These are phyloP conservation scores for Aquatica leii DNA, from an alignment of 2,888 invertebrate genomes.

Conservation along the genomic window DNA sequence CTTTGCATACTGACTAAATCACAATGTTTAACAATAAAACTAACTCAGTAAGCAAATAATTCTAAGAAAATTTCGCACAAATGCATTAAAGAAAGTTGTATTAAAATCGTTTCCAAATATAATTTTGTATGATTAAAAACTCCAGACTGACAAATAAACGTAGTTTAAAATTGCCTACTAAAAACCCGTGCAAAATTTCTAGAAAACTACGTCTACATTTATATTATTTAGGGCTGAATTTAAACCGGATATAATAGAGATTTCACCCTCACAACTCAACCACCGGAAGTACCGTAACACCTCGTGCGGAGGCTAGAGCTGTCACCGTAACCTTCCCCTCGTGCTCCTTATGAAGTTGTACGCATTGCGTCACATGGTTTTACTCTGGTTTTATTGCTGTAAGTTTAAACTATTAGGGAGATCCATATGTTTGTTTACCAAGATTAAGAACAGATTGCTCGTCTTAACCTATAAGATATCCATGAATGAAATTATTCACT, in stretches of 20 bases:
- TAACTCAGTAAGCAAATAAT: too few relatives aligned
- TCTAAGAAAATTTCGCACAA: too few relatives aligned
- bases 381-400: constrained; percentile 21
- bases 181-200: constrained; percentile 30
- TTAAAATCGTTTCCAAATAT: background rate
- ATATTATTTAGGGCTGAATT: constrained; percentile 45
- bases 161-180: too few relatives aligned
- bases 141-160: too few relatives aligned
- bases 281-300: constrained; percentile 55
- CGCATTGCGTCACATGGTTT: constrained; percentile 33
- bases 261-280: constrained; percentile 57
- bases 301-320: constrained; percentile 52
- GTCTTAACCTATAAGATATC: constrained; percentile 5
- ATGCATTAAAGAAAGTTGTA: background rate
- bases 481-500: constrained; percentile 16
- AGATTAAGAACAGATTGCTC: constrained; percentile 18
- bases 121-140: too few relatives aligned
- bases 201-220: constrained; percentile 9
- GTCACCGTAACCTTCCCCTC: constrained; percentile 36
- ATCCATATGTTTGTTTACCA: constrained; percentile 19
- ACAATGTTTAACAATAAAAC: too few relatives aligned
- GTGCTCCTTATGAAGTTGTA: constrained; percentile 19
- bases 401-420: constrained; percentile 9
- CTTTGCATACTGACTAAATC: too few relatives aligned
- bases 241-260: constrained; percentile 55